Percentiles rank a stretch among this genome's conserved stretches.
phyloP scores from a whole-genome alignment of 2,888 invertebrate genomes.

The Odontomyia ornata region DNA sequence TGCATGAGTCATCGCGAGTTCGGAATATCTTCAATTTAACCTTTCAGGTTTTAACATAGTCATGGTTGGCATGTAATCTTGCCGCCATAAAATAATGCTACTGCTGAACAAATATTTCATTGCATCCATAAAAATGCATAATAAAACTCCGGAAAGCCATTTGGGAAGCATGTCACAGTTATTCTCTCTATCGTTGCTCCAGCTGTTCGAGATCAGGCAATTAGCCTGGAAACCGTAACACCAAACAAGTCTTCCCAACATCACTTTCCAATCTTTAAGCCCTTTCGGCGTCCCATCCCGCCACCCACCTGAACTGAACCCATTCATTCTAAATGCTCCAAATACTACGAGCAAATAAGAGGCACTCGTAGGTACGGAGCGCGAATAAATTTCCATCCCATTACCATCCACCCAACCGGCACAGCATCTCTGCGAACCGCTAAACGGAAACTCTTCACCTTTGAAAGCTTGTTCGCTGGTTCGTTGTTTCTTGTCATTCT shows the following conservation, averaged over 20 bases:
- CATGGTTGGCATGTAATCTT: too few relatives aligned
- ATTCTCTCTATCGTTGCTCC: too few relatives aligned
- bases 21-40: too few relatives aligned
- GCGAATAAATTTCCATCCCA: constrained; percentile 31
- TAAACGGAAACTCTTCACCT: background rate
- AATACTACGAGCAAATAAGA: background rate
- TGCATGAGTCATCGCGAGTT: too few relatives aligned
- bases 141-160: too few relatives aligned
- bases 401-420: background rate
- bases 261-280: background rate
- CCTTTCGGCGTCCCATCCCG: background rate
- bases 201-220: background rate
- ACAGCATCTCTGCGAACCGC: background rate
- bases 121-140: too few relatives aligned
- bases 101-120: too few relatives aligned
- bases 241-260: background rate
- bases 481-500: background rate
- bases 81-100: too few relatives aligned
- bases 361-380: background rate
- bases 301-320: too few relatives aligned
- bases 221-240: background rate
- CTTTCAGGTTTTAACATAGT: too few relatives aligned
- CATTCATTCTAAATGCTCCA: constrained; percentile 12
- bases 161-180: too few relatives aligned
- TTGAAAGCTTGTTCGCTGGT: constrained; percentile 9